phyloP scores from a whole-genome alignment of 2,113 vertebrate genomes.

The Saguinus imperator region DNA sequence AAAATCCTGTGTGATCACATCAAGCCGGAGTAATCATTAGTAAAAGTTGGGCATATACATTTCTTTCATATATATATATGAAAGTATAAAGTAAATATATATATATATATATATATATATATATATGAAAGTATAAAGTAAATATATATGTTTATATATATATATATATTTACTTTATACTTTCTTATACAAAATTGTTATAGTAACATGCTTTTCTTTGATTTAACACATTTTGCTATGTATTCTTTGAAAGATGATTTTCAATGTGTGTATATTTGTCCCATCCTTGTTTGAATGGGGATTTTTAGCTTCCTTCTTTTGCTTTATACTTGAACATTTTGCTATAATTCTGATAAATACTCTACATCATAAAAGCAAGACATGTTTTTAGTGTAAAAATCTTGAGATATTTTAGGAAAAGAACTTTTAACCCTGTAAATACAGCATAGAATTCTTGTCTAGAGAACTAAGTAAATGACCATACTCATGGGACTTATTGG shows the following conservation, averaged over 20 bases:
- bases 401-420: neutral
- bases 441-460: neutral
- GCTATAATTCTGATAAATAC: neutral
- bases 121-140: neutral
- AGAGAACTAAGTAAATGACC: neutral
- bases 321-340: conserved; percentile 4
- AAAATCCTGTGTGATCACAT: neutral
- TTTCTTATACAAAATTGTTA: neutral
- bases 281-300: neutral
- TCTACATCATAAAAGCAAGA: neutral
- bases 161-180: neutral
- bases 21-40: neutral
- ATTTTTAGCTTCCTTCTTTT: neutral
- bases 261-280: neutral
- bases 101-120: neutral
- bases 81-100: too few relatives aligned
- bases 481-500: neutral
- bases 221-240: neutral
- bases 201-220: neutral
- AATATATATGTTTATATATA: neutral
- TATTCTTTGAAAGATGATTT: neutral
- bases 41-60: neutral
- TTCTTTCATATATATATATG: neutral
- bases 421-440: neutral
- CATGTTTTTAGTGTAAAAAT: neutral